These are phyloP conservation scores for Stegodyphus dumicola DNA, from an alignment of 1,140 invertebrate species.

Conservation along the genomic window DNA sequence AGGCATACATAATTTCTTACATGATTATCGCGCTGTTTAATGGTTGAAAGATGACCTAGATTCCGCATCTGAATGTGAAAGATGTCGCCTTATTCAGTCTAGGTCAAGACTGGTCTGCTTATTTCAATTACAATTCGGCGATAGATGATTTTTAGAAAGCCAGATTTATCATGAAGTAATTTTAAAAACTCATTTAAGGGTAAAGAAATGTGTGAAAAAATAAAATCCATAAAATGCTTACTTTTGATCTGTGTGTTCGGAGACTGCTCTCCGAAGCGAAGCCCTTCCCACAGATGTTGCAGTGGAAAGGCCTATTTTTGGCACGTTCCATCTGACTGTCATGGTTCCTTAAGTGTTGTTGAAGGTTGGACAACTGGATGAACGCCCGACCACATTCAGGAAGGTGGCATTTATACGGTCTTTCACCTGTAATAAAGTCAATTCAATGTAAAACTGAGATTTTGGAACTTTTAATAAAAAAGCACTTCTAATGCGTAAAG, in stretches of 20 bases:
- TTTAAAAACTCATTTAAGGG: too few relatives aligned
- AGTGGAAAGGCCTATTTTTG: constrained; percentile 94
- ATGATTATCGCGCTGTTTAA: too few relatives aligned
- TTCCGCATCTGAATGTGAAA: too few relatives aligned
- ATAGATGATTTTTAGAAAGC: not conserved
- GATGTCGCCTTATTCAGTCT: too few relatives aligned
- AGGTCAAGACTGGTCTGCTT: too few relatives aligned
- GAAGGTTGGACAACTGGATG: constrained; percentile 96
- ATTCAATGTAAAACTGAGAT: constrained; percentile 14
- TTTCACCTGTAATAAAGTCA: constrained; percentile 81
- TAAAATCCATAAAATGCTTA: constrained; percentile 74
- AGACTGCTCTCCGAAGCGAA: constrained; percentile 96
- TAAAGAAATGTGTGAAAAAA: too few relatives aligned
- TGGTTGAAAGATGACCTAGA: too few relatives aligned
- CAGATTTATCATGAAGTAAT: too few relatives aligned
- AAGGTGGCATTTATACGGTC: constrained; percentile 96
- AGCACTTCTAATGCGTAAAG: too few relatives aligned
- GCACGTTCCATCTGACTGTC: constrained; percentile 94
- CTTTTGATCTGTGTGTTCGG: constrained; percentile 95
- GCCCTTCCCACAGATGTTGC: constrained; percentile 95
- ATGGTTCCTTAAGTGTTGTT: constrained; percentile 96
- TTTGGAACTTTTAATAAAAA: too few relatives aligned
- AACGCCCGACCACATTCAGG: constrained; percentile 95
- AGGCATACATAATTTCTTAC: too few relatives aligned
- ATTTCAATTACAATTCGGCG: not conserved